phyloP scores from a whole-genome alignment of 2,113 vertebrate genomes.

The human region GRCh38 chrX:113684501-113685000 shows the following conservation, averaged over 20 bases:
- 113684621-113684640: background rate
- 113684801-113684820: background rate
- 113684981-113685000: background rate
- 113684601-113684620: background rate
- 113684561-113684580: background rate
- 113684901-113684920: background rate
- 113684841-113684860: background rate
- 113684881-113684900: background rate
- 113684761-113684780: background rate
- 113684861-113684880: background rate
- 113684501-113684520: background rate
- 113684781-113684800: background rate
- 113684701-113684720: background rate
- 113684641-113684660: background rate
- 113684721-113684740: background rate
- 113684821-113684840: background rate
- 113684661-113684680: background rate
- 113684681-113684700: background rate
- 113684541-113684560: background rate
- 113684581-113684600: background rate
- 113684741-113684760: background rate
- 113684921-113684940: background rate
- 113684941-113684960: background rate
- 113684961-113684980: background rate
- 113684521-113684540: background rate